Percentiles rank a stretch among this genome's conserved stretches.
Conservation (phyloP, 2,113 vertebrate genomes). For the Gambusia holbrooki region DNA sequence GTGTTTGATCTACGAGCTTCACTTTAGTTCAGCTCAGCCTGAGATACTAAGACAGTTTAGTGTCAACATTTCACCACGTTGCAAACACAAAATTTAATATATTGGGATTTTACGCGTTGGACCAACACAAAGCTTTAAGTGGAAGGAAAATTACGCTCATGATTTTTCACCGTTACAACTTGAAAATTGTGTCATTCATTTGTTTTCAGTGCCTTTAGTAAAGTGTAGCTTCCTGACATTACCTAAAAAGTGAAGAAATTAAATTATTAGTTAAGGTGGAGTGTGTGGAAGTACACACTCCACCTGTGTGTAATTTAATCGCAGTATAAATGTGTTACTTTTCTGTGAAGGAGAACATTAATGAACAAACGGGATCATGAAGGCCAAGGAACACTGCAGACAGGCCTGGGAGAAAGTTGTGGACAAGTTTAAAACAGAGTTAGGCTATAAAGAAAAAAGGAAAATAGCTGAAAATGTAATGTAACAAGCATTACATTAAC, state of each 20-base stretch:
- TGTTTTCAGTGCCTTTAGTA: background rate
- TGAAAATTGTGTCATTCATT: background rate
- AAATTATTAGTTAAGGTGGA: too few species aligned
- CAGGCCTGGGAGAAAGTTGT: background rate
- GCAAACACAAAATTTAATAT: background rate
- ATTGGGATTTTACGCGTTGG: background rate
- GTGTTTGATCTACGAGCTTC: slow-evolving; percentile 10
- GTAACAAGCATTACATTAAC: too few species aligned
- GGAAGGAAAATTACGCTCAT: background rate
- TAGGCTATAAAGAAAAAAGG: background rate
- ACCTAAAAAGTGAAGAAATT: too few species aligned
- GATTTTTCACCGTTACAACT: background rate
- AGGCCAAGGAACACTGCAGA: background rate
- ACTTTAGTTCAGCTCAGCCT: background rate
- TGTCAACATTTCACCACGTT: slow-evolving; percentile 5
- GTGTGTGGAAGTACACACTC: too few species aligned
- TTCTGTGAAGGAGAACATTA: too few species aligned
- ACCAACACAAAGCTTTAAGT: background rate
- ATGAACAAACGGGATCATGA: too few species aligned
- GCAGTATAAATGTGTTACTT: too few species aligned
- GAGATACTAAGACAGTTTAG: slow-evolving; percentile 2
- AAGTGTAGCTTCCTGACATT: too few species aligned
- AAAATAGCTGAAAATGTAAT: too few species aligned
- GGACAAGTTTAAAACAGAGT: background rate
- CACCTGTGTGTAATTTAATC: too few species aligned